Evolutionary conservation across 2,888 invertebrate species (phyloP).

Genomic region (Euzophera pinguis): DNA sequence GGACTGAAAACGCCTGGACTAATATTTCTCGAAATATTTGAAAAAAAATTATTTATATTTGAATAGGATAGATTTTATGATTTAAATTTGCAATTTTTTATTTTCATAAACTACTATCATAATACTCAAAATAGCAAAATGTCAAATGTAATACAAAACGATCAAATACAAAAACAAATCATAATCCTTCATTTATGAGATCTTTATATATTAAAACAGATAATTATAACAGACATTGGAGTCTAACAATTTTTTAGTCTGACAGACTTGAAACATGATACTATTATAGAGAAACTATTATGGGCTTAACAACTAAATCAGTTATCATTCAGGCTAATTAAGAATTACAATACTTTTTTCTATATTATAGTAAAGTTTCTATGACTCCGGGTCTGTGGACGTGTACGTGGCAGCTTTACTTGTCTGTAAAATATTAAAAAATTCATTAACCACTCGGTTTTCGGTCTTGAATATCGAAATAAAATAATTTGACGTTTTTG

Average conservation of each 20-base stretch:
- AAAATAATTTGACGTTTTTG: too few species aligned
- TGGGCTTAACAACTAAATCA: slow-evolving; percentile 26
- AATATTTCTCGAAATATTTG: background rate
- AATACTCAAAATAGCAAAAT: background rate
- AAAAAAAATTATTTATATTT: background rate
- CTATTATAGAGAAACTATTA: slow-evolving; percentile 14
- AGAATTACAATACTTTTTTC: slow-evolving; percentile 26
- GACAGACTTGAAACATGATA: slow-evolving; percentile 29
- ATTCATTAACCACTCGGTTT: background rate
- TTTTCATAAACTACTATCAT: background rate
- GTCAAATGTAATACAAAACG: slow-evolving; percentile 16
- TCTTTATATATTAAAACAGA: slow-evolving; percentile 34
- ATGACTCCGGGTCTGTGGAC: slow-evolving; percentile 57
- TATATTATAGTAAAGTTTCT: slow-evolving; percentile 24
- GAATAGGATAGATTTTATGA: background rate
- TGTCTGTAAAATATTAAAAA: slow-evolving; percentile 49
- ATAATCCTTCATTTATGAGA: slow-evolving; percentile 28
- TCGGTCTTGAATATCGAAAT: too few species aligned
- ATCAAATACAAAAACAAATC: slow-evolving; percentile 6
- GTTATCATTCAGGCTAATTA: slow-evolving; percentile 20
- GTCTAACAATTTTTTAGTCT: slow-evolving; percentile 36
- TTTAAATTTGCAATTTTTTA: background rate
- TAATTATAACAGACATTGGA: slow-evolving; percentile 38
- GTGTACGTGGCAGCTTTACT: slow-evolving; percentile 59
- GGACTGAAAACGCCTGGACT: background rate